Conservation (phyloP, 2,888 invertebrate genomes). For the Colostygia pectinataria region DNA sequence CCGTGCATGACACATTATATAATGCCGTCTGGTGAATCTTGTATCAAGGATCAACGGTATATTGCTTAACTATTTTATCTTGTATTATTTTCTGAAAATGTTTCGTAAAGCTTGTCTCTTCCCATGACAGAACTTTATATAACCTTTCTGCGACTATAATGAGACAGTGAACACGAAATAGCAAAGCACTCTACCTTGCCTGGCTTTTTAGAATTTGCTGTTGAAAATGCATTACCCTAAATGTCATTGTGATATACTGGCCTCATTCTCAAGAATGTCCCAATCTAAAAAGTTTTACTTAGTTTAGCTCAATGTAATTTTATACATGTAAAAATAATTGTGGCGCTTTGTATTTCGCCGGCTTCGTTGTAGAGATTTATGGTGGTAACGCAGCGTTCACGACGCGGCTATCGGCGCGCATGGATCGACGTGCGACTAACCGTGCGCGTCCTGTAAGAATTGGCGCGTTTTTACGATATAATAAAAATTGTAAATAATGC, state of each 20-base stretch:
- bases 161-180: conserved; percentile 54
- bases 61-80: too few species aligned
- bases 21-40: too few species aligned
- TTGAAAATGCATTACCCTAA: conserved; percentile 52
- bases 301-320: conserved; percentile 29
- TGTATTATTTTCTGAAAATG: conserved; percentile 45
- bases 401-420: conserved; percentile 73
- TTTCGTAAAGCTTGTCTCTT: conserved; percentile 42
- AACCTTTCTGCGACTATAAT: conserved; percentile 55
- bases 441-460: conserved; percentile 63
- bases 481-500: conserved; percentile 78
- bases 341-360: conserved; percentile 29
- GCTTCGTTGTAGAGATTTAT: conserved; percentile 34
- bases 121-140: conserved; percentile 41
- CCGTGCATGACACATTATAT: too few species aligned
- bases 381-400: conserved; percentile 57
- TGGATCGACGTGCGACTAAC: conserved; percentile 74
- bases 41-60: too few species aligned
- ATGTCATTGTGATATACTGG: conserved; percentile 46
- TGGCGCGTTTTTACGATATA: conserved; percentile 76
- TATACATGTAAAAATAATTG: conserved; percentile 35
- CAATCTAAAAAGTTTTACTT: conserved; percentile 12
- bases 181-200: conserved; percentile 46
- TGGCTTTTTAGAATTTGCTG: conserved; percentile 48
- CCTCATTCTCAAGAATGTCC: conserved; percentile 35